Percentiles rank a stretch among this genome's conserved stretches.
Conservation (phyloP, 2,888 invertebrate genomes). For the Tineola bisselliella region DNA sequence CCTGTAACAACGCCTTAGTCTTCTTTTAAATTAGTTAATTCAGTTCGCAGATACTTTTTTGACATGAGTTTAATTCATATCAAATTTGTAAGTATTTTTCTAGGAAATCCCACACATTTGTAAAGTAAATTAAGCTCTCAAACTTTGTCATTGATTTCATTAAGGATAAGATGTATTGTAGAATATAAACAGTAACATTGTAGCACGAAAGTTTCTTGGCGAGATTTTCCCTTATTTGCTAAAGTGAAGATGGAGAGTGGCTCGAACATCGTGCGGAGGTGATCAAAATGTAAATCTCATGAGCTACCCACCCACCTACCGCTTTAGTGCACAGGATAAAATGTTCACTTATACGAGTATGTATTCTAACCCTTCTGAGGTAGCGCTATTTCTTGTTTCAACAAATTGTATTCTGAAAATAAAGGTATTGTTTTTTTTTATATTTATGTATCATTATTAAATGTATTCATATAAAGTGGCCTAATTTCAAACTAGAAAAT, state of each 20-base stretch:
- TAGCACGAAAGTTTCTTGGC: slow-evolving; percentile 7
- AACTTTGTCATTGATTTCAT: neutral
- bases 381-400: slow-evolving; percentile 1
- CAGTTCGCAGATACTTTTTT: no score
- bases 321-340: neutral
- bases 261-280: slow-evolving; percentile 13
- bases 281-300: slow-evolving; percentile 23
- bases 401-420: neutral
- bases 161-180: neutral
- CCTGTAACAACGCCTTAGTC: no score
- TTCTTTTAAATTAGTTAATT: no score
- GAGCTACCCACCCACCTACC: slow-evolving; percentile 14
- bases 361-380: neutral
- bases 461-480: no score
- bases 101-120: no score
- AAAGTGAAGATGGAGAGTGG: slow-evolving; percentile 10
- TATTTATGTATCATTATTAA: neutral
- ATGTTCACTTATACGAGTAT: slow-evolving; percentile 7
- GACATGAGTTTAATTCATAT: no score
- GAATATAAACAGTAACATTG: neutral
- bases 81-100: no score
- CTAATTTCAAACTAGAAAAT: no score
- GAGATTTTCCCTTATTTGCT: slow-evolving; percentile 13
- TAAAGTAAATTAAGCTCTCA: neutral
- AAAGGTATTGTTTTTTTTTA: neutral